phyloP scores from a whole-genome alignment of 2,113 vertebrate genomes.

The Bufo bufo region DNA sequence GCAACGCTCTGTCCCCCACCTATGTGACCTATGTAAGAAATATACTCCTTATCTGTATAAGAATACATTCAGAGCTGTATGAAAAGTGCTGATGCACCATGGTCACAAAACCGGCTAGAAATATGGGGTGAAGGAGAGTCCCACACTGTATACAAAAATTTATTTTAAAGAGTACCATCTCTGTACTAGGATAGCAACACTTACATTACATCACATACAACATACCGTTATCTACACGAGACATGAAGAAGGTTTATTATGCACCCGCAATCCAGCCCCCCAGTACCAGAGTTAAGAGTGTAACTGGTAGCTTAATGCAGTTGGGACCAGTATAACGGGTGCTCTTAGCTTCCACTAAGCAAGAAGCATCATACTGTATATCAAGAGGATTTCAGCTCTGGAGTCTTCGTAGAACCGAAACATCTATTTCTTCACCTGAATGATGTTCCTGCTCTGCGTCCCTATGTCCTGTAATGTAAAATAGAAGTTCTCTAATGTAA shows the following conservation, averaged over 20 bases:
- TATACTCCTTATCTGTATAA: no score
- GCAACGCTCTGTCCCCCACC: background rate
- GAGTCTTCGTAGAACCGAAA: background rate
- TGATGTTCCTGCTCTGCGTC: background rate
- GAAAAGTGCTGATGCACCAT: background rate
- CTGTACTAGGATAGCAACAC: background rate
- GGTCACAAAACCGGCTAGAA: background rate
- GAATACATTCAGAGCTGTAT: background rate
- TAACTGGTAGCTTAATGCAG: no score
- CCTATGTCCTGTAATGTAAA: background rate
- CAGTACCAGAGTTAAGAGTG: no score
- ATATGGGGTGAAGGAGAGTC: background rate
- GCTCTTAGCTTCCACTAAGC: background rate
- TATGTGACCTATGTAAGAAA: slow-evolving; percentile 9
- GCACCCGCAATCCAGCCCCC: no score
- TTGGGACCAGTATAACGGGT: background rate
- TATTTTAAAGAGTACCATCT: background rate
- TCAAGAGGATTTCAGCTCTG: background rate
- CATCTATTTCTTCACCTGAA: background rate
- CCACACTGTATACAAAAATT: background rate
- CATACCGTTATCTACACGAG: no score
- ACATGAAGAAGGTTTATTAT: no score
- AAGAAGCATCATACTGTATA: background rate
- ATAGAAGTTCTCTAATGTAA: background rate
- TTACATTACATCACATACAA: no score